Base-by-base conservation (phyloP, 2,888 invertebrate species). In the Plutella xylostella region DNA sequence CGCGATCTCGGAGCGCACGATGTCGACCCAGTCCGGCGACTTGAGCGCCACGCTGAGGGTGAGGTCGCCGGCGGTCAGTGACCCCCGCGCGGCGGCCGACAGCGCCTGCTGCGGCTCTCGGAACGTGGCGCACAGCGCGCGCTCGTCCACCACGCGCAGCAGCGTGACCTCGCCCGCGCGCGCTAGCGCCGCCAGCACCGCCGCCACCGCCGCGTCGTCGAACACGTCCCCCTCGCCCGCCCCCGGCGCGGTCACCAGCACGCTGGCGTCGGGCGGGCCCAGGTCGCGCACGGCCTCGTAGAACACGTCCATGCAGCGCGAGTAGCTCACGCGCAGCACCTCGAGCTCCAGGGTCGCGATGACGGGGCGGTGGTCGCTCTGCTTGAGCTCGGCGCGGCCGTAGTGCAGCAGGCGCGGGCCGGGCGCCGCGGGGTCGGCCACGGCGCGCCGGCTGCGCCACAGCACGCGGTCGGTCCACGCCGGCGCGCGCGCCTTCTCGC, bases 401-500 rank as follows among this genome's bases (percentile, higher is more conserved):
- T 99, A 99, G 68, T 93, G 91, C 28, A 96, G 75, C 46, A 97
- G 78, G 60, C 89, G 89, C 6, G 6, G 6, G 4, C 97, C 97
- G 9, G 90, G 87, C 60, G 88, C 89, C 55, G 91, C 91, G 37
- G 89, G 87, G 56, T 93, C 92, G 19, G 90, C 86, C 18, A 90
- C 86, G 46, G 92, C 87, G 63, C 89, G 91, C 55, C 92, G 85
- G 48, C 94, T 88, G 65, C 93, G 91, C 96, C 97, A 98, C 47
- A 99, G 80, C n/a, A 99, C 88, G 50, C 99, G 86, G 75, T 99
- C 99, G 0, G 99, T 99, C 97, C 97, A 99, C 4, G 99, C 98
- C 0, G 99, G 99, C 1, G 96, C 93, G 47, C 98, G 88, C 65
- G 92, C 91, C 76, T 99, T 99, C 69, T 99, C 99, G 65, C 98